Conservation (phyloP, 2,888 invertebrate species). For the Torymus texanus region DNA sequence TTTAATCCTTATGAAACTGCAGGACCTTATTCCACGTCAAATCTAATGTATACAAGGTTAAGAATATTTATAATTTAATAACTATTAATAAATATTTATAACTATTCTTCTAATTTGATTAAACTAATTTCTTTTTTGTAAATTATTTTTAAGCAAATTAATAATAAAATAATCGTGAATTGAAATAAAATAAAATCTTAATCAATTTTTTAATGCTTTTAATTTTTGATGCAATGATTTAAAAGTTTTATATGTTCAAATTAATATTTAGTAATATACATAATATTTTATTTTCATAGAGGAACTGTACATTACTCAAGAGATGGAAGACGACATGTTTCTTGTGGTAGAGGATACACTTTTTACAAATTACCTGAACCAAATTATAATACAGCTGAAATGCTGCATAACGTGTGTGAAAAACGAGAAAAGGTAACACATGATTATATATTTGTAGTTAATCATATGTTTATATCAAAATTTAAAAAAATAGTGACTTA, state of each 20-base stretch:
- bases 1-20: slow-evolving; percentile 64
- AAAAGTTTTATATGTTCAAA: background rate
- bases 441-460: background rate
- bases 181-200: background rate
- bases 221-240: background rate
- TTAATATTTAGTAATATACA: background rate
- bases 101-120: no score
- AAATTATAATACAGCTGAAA: slow-evolving; percentile 57
- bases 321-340: slow-evolving; percentile 68
- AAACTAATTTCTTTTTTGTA: no score
- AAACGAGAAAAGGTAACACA: slow-evolving; percentile 60
- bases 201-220: background rate
- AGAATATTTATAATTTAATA: background rate
- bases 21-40: slow-evolving; percentile 61
- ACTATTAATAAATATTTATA: no score
- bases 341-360: slow-evolving; percentile 69
- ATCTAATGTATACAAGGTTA: slow-evolving; percentile 69
- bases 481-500: background rate
- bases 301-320: slow-evolving; percentile 62
- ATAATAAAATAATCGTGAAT: no score
- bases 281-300: slow-evolving; percentile 56
- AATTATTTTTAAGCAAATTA: no score
- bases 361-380: slow-evolving; percentile 65
- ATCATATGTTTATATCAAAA: no score
- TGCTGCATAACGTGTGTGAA: slow-evolving; percentile 62